Conservation (phyloP, 2,888 invertebrate species). For the Acronicta alni region DNA sequence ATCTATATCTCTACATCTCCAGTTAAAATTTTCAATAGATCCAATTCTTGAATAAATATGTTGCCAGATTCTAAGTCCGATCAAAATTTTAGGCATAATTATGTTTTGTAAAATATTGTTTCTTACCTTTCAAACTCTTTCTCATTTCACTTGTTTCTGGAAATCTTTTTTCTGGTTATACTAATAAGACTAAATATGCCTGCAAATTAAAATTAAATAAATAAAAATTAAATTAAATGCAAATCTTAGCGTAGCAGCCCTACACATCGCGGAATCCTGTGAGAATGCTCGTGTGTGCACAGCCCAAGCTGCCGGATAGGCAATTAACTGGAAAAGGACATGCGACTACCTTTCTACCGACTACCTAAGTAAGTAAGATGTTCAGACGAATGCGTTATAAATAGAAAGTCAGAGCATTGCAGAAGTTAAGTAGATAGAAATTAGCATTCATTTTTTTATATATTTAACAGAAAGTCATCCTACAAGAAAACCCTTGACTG, state of each 20-base stretch:
- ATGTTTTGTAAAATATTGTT: too few species aligned
- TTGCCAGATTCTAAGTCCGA: too few species aligned
- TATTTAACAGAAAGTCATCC: not conserved
- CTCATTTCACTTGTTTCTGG: too few species aligned
- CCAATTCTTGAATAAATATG: too few species aligned
- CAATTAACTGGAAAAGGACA: slow-evolving; percentile 55
- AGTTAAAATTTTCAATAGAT: too few species aligned
- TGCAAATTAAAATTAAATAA: too few species aligned
- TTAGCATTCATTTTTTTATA: slow-evolving; percentile 3
- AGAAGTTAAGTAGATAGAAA: slow-evolving; percentile 12
- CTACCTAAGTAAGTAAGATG: slow-evolving; percentile 28
- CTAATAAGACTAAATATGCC: too few species aligned
- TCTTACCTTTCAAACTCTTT: too few species aligned
- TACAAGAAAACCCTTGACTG: not conserved
- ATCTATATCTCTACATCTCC: too few species aligned
- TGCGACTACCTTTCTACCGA: slow-evolving; percentile 45
- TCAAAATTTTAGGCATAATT: too few species aligned
- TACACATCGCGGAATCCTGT: slow-evolving; percentile 46
- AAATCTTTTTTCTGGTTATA: too few species aligned
- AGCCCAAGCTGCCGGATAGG: slow-evolving; percentile 35
- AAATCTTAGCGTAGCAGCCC: slow-evolving; percentile 22
- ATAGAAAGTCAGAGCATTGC: slow-evolving; percentile 36
- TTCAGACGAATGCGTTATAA: slow-evolving; percentile 41
- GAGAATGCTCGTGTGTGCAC: slow-evolving; percentile 44
- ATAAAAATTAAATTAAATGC: not conserved